Evolutionary conservation across 2,113 vertebrate species (phyloP), one percentile per base, ranked within the genome.

Genomic region (Pseudorectes ferrugineus): DNA sequence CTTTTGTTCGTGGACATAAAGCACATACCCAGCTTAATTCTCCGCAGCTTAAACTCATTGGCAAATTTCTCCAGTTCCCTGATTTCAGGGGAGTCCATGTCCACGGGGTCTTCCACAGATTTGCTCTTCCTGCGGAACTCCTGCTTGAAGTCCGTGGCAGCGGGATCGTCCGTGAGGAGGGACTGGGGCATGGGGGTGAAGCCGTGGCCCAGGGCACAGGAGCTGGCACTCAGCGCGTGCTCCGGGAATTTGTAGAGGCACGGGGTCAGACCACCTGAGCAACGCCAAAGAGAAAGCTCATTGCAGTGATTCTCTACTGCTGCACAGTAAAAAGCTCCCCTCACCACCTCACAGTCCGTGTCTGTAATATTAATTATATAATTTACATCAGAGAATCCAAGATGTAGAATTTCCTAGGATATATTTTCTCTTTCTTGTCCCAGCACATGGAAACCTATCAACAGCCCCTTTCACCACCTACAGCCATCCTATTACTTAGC

Each of bases 201-300:
- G 55, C 99, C 89, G 5, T 99, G 99, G 78, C 98, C 97, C 77
- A 99, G 91, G 46, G 98, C 97, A 55, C 98, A 99, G 19, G 99
- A 98, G 43, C 98, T 89, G 42, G 98, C 96, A 0, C 98, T 96
- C 66, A 99, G 95, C 13, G 98, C 97, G 4, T 99, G 99, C 83
- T 99, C 99, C 1, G 99, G 99, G 97, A 99, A 99, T 93, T 99
- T 99, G 88, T 99, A 99, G 80, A 99, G 98, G 93, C 99, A 99
- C 10, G 99, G 98, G 17, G 98, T 97, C 75, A 99, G 97, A n/a
- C 98, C 98, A 59, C 99, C 99, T 99, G 96, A 23, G 45, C 61
- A 85, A 93, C 24, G 84, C 38, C 88, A 76, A 55, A 29, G 62
- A 58, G 18, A 68, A 57, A 81, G 28, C 2, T 4, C 59, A 11